phyloP scores from a whole-genome alignment of 2,113 vertebrate species.

The Sebastes schlegelii region DNA sequence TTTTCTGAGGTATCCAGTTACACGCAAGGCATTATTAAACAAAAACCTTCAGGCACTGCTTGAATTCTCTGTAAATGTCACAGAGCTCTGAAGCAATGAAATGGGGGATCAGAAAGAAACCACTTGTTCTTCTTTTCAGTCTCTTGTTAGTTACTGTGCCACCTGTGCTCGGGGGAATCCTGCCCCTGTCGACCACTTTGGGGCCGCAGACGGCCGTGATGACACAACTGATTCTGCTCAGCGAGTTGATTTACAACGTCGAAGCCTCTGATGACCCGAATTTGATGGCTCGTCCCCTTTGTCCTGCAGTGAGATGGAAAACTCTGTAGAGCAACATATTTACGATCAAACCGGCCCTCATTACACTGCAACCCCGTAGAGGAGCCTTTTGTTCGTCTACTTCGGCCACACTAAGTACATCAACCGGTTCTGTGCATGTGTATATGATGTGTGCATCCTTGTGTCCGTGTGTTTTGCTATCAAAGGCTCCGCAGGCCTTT shows the following conservation, averaged over 20 bases:
- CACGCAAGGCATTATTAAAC: constrained; percentile 56
- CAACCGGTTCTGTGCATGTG: constrained; percentile 69
- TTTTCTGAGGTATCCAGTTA: constrained; percentile 43
- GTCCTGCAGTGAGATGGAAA: constrained; percentile 84
- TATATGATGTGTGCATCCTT: constrained; percentile 37
- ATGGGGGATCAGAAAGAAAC: constrained; percentile 13
- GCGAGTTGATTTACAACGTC: constrained; percentile 77
- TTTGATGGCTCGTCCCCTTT: constrained; percentile 82
- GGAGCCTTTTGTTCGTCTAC: constrained; percentile 86
- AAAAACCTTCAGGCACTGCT: constrained; percentile 22
- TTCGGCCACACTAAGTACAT: constrained; percentile 76
- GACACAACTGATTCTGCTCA: constrained; percentile 81
- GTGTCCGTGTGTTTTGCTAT: constrained; percentile 64
- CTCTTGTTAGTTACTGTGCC: constrained; percentile 23
- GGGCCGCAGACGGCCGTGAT: constrained; percentile 62
- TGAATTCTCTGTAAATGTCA: constrained; percentile 25
- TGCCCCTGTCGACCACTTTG: constrained; percentile 24
- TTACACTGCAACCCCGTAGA: constrained; percentile 83
- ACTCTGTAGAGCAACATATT: constrained; percentile 82
- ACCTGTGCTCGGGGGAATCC: constrained; percentile 53
- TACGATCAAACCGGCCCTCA: constrained; percentile 84
- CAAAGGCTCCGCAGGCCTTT: constrained; percentile 73
- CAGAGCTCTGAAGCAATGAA: neutral
- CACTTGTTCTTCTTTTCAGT: neutral
- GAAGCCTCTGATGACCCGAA: constrained; percentile 84